phyloP scores from a whole-genome alignment of 2,113 vertebrate species.

The Urocolius indicus region DNA sequence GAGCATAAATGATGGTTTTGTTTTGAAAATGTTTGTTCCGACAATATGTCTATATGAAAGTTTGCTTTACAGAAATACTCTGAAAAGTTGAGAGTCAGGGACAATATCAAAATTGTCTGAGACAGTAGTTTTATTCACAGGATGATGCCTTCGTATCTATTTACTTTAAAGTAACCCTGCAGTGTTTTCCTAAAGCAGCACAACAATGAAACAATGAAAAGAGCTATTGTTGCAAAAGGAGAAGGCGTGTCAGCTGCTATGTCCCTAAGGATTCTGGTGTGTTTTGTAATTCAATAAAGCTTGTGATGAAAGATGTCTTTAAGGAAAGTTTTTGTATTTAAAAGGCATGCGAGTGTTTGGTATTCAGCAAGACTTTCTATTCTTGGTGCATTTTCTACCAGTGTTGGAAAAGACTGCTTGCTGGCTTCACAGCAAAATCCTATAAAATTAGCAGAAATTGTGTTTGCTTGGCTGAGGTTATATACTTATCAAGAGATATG shows the following conservation, averaged over 20 bases:
- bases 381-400: not conserved
- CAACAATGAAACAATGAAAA: not conserved
- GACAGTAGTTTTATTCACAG: not conserved
- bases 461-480: not conserved
- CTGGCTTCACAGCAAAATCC: not conserved
- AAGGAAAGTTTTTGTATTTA: not conserved
- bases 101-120: not conserved
- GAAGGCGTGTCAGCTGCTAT: not conserved
- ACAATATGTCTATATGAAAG: not conserved
- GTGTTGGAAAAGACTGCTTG: accelerated
- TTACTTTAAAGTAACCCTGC: not conserved
- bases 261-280: not conserved
- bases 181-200: not conserved
- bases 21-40: not conserved
- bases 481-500: not conserved
- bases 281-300: not conserved
- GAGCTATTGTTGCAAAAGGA: not conserved
- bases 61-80: not conserved
- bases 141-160: not conserved
- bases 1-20: not conserved
- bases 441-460: not conserved
- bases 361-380: not conserved
- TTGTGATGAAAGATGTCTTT: not conserved
- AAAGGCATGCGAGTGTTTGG: not conserved
- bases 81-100: not conserved